Evolutionary conservation across 2,888 invertebrate species (phyloP), one percentile per base, ranked within the genome.

Genomic region (Rhogogaster chlorosoma): DNA sequence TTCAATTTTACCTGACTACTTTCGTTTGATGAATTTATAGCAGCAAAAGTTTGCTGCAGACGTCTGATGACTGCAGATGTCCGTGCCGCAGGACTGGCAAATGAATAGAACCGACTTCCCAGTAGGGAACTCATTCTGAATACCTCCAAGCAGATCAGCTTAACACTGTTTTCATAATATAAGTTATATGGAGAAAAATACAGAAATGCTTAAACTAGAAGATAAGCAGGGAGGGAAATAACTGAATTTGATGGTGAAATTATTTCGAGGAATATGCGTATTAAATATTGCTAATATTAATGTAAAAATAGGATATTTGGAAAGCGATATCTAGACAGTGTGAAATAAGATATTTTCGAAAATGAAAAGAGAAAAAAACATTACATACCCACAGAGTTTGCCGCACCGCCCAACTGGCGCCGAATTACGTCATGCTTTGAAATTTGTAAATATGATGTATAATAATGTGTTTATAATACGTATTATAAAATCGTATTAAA

Each of bases 31-130:
- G 90, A 90, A 83, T 89, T 90, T 22, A 90, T 80, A 38, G 90
- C 91, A 53, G 90, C 89, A 86, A 89, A 87, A 53, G 90, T 91
- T 84, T 91, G 91, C 84, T 90, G 90, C 36, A 88, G 84, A 45
- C 91, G 88, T 64, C 87, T 86, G 75, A 87, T 80, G n/a, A 84
- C 77, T 18, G 15, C 32, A 45, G 71, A 83, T n/a, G 71, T 73
- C 45, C 85, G 53, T 36, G 64, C 57, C 12, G 32, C 61, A 18
- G 85, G 71, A 83, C 38, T 73, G 12, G 53, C 38, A 15, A 83
- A 71, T 26, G 36, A 36, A n/a, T 36, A 53, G 38, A 85, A 84
- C 26, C 64, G 84, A 36, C 45, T 71, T 29, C 83, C 83, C 64
- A 85, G 57, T 26, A 85, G 38, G 36, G 75, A 85, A 61, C 85